Evolutionary conservation across 2,888 invertebrate species (phyloP).

Genomic region (Panorpa germanica): DNA sequence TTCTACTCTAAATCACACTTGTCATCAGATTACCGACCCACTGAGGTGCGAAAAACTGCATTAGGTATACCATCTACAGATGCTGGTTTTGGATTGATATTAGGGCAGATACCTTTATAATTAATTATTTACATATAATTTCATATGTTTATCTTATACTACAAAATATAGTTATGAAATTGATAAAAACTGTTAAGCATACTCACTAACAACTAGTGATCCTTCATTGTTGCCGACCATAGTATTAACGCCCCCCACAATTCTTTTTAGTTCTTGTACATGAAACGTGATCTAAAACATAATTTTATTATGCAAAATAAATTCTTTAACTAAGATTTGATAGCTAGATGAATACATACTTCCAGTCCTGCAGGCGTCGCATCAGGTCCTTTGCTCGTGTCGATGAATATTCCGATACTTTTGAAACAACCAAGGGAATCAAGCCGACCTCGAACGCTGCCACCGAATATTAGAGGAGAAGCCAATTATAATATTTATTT

Average conservation of each 20-base stretch:
- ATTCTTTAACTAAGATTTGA: constrained; percentile 7
- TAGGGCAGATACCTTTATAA: too few species aligned
- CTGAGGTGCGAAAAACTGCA: too few species aligned
- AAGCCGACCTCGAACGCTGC: constrained; percentile 50
- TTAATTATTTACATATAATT: too few species aligned
- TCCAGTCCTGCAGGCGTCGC: constrained; percentile 67
- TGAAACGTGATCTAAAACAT: constrained; percentile 57
- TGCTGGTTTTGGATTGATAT: too few species aligned
- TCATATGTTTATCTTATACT: too few species aligned
- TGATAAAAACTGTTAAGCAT: neutral
- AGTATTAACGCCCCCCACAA: constrained; percentile 72
- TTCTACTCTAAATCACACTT: too few species aligned
- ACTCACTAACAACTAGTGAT: constrained; percentile 44
- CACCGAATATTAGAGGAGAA: constrained; percentile 16
- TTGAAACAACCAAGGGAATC: constrained; percentile 79
- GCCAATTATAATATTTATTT: constrained; percentile 18
- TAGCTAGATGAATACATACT: constrained; percentile 23
- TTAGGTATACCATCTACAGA: too few species aligned
- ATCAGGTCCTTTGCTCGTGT: constrained; percentile 62
- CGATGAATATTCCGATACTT: constrained; percentile 68
- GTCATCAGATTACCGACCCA: too few species aligned
- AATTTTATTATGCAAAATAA: constrained; percentile 8
- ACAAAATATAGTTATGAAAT: constrained; percentile 4
- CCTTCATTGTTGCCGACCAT: constrained; percentile 86
- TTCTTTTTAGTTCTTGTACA: constrained; percentile 63